Conservation (phyloP, 2,888 invertebrate species). For the Ormyrus rosae region DNA sequence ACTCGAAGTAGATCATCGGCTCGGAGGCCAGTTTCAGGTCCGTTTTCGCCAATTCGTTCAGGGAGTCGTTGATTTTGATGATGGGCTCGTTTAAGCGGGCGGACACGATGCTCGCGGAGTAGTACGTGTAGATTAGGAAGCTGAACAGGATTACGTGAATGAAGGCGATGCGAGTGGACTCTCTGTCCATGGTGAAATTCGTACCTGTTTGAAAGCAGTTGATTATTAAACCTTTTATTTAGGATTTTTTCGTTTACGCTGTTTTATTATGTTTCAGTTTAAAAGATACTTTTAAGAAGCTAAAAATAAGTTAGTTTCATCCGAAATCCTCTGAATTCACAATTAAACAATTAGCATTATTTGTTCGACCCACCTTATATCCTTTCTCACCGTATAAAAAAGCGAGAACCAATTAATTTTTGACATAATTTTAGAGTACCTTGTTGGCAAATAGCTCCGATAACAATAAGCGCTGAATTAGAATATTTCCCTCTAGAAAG, state of each 20-base stretch:
- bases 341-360: no score
- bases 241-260: neutral
- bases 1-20: conserved; percentile 64
- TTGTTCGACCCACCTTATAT: no score
- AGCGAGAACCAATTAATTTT: no score
- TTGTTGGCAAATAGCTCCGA: conserved; percentile 67
- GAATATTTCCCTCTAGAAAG: no score
- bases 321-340: no score
- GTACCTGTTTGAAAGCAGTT: neutral
- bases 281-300: neutral
- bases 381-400: no score
- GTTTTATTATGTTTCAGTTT: neutral
- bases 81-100: conserved; percentile 67
- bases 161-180: conserved; percentile 65
- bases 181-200: neutral
- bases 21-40: conserved; percentile 65
- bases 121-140: conserved; percentile 69
- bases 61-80: conserved; percentile 69
- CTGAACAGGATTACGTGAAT: conserved; percentile 66
- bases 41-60: conserved; percentile 64
- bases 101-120: conserved; percentile 69
- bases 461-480: conserved; percentile 20
- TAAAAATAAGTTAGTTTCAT: no score
- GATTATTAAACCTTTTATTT: neutral
- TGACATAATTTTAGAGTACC: conserved; percentile 53